A percentile compares a stretch with the other conserved stretches of the same genome.
These are phyloP conservation scores for Oceanodroma tethys DNA, from an alignment of 2,113 vertebrate genomes.

Conservation along the genomic window DNA sequence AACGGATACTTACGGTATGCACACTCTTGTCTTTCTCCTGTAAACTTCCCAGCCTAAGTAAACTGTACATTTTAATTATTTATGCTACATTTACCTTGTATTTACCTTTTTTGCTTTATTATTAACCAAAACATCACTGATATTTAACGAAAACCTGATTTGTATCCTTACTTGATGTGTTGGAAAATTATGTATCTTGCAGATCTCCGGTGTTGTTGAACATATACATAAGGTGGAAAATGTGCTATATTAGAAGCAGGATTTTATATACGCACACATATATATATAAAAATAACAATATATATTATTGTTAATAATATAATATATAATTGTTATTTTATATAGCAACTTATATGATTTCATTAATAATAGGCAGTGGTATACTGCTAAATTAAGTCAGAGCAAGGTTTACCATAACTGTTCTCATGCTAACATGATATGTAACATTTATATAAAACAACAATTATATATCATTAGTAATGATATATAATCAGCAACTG, in stretches of 20 bases:
- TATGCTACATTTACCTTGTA: not conserved
- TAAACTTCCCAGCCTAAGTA: not conserved
- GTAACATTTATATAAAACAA: not conserved
- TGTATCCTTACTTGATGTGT: not conserved
- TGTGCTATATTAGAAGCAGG: not conserved
- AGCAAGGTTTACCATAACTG: not conserved
- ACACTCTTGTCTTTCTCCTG: not conserved
- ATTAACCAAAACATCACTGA: not conserved
- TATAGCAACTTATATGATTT: not conserved
- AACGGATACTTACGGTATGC: accelerated
- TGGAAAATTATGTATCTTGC: not conserved
- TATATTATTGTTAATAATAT: not conserved
- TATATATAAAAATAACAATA: not conserved
- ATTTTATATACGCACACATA: not conserved
- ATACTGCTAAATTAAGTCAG: not conserved
- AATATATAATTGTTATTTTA: not conserved
- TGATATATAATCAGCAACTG: not conserved
- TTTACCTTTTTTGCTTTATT: not conserved
- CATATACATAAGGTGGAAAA: not conserved
- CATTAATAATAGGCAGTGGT: not conserved
- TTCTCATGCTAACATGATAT: not conserved
- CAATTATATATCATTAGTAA: not conserved
- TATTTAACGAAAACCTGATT: not conserved
- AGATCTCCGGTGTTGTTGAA: not conserved
- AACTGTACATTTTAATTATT: not conserved